Percentiles rank a stretch among this genome's conserved stretches.
These are phyloP conservation scores for Luffia ferchaultella DNA, from an alignment of 2,888 invertebrate genomes.

Conservation along the genomic window DNA sequence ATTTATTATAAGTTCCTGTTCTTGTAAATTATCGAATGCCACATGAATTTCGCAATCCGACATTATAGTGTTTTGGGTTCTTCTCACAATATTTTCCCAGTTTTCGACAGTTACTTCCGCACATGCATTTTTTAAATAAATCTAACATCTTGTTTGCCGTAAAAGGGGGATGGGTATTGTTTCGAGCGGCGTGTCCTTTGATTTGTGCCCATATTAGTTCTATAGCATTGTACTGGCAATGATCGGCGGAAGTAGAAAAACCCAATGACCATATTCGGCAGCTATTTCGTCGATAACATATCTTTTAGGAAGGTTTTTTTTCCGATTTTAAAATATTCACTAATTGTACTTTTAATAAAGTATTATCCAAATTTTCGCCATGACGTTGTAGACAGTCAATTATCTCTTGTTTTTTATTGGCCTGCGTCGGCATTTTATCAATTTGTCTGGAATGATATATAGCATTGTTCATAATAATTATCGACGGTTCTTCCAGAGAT, in stretches of 20 bases:
- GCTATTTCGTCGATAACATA: background rate
- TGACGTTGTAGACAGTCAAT: constrained; percentile 11
- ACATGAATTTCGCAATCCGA: no score
- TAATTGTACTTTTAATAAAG: constrained; percentile 14
- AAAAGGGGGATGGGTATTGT: background rate
- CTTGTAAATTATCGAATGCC: no score
- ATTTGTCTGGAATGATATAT: constrained; percentile 11
- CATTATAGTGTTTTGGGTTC: no score
- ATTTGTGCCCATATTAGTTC: background rate
- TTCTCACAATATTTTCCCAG: no score
- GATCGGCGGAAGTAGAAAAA: background rate
- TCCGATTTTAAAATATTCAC: background rate
- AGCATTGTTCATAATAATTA: constrained; percentile 11
- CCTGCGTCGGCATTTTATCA: constrained; percentile 11
- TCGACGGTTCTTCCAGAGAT: constrained; percentile 9
- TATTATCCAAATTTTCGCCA: constrained; percentile 11
- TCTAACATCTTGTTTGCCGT: background rate
- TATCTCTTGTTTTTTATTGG: constrained; percentile 7
- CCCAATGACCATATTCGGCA: background rate
- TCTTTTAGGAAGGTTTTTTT: background rate
- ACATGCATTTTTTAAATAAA: background rate
- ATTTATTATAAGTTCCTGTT: no score
- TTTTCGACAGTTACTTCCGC: no score
- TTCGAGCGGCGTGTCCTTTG: background rate
- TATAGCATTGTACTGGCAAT: constrained; percentile 1